Conservation (phyloP, 2,113 vertebrate species). For the Thermophis baileyi region DNA sequence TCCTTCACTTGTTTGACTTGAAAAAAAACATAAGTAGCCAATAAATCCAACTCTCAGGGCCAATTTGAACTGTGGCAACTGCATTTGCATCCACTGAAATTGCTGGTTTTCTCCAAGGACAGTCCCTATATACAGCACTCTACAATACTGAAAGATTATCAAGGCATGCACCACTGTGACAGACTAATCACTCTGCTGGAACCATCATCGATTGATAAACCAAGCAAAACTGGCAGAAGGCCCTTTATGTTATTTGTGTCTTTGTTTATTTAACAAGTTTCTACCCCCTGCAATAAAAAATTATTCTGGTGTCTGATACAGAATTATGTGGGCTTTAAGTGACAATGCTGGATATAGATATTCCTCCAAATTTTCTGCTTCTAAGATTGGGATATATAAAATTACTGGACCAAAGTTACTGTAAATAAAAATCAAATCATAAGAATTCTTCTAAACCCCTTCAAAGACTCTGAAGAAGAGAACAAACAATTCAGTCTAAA, state of each 20-base stretch:
- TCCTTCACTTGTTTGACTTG: neutral
- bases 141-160: neutral
- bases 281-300: neutral
- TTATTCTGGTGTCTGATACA: neutral
- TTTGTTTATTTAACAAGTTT: neutral
- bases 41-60: neutral
- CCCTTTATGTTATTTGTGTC: neutral
- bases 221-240: neutral
- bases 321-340: neutral
- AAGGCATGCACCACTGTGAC: neutral
- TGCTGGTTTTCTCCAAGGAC: neutral
- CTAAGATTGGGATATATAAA: neutral
- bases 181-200: neutral
- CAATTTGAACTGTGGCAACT: neutral
- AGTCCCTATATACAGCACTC: neutral
- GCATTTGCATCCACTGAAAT: neutral
- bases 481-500: conserved; percentile 49
- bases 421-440: conserved; percentile 16
- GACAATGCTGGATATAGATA: neutral
- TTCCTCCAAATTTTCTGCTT: neutral
- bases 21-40: neutral
- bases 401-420: neutral
- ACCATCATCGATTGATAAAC: neutral
- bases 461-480: conserved; percentile 48
- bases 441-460: conserved; percentile 42